Evolutionary conservation across 2,797 vertebrate genomes (phyloP).

Genomic region (Crocidura indochinensis): DNA sequence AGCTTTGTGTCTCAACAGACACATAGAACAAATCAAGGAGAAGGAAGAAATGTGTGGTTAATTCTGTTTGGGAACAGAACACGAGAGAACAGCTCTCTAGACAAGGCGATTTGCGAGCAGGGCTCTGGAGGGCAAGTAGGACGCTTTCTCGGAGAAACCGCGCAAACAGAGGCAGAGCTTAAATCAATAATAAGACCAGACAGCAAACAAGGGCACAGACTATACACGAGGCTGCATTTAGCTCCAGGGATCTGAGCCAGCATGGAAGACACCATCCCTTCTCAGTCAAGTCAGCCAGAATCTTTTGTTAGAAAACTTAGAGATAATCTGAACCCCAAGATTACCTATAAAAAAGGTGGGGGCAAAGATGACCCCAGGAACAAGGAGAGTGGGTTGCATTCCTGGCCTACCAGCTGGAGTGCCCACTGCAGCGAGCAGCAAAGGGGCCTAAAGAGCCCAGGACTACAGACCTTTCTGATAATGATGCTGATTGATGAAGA

Average conservation of each 20-base stretch:
- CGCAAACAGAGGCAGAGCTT: slow-evolving; percentile 3
- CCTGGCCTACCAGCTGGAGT: neutral
- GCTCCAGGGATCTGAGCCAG: neutral
- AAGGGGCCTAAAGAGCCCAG: fast-evolving
- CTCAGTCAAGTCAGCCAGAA: neutral
- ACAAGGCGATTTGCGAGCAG: neutral
- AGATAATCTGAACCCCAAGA: neutral
- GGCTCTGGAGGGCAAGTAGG: neutral
- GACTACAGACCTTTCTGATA: fast-evolving
- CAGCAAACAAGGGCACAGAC: neutral
- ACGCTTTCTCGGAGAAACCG: slow-evolving; percentile 42
- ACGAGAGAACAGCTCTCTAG: neutral
- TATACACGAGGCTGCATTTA: neutral
- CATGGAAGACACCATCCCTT: neutral
- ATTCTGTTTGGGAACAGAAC: neutral
- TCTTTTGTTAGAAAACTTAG: neutral
- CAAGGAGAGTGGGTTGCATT: neutral
- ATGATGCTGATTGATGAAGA: neutral
- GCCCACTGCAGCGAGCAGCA: neutral
- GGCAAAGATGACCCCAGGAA: neutral
- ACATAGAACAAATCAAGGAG: neutral
- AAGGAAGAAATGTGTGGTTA: neutral
- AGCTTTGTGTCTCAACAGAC: neutral
- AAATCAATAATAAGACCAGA: slow-evolving; percentile 5
- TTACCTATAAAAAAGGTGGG: neutral